phyloP scores from a whole-genome alignment of 2,113 vertebrate genomes.

The Abramis brama region DNA sequence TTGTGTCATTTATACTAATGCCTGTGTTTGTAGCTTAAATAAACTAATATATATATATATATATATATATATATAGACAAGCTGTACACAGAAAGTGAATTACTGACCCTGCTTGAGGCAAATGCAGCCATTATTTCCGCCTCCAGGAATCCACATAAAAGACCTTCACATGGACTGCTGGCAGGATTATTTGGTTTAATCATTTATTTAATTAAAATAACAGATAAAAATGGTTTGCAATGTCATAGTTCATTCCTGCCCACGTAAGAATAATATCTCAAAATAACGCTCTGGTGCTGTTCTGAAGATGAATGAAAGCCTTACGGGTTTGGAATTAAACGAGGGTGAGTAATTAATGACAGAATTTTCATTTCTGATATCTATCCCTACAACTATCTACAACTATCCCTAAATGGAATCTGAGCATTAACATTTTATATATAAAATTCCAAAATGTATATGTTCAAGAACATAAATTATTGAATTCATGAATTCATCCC shows the following conservation, averaged over 20 bases:
- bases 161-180: neutral
- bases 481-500: neutral
- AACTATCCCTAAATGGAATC: too few relatives aligned
- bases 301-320: too few relatives aligned
- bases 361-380: too few relatives aligned
- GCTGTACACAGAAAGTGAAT: neutral
- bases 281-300: neutral
- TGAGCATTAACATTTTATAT: too few relatives aligned
- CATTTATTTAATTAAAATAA: neutral
- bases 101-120: neutral
- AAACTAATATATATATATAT: too few relatives aligned
- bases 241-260: neutral
- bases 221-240: neutral
- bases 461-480: too few relatives aligned
- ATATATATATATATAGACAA: too few relatives aligned
- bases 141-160: neutral
- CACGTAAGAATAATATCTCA: neutral
- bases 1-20: neutral
- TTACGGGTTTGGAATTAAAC: too few relatives aligned
- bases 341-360: too few relatives aligned
- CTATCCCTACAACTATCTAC: too few relatives aligned
- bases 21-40: neutral
- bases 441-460: too few relatives aligned
- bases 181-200: neutral
- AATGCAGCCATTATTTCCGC: neutral